Base-by-base conservation (phyloP, 2,888 invertebrate genomes). In the Acleris emargana region DNA sequence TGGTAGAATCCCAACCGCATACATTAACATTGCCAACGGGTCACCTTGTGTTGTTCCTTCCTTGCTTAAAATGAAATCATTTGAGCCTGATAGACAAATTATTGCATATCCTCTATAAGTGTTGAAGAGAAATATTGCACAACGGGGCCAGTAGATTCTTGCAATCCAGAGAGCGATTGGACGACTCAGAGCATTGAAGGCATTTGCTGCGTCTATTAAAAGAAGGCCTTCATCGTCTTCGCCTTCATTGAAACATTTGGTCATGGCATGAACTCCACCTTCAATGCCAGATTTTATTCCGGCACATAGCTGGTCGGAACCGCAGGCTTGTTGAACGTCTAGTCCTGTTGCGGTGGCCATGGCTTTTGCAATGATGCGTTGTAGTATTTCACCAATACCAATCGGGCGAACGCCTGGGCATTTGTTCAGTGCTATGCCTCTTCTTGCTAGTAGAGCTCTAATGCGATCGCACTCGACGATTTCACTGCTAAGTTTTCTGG, bases 311-410 rank as follows among this genome's bases (percentile, higher is more conserved):
- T 42, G 42, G 42, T 42, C 42, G 11, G 13, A 9, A 13, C 42
- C 42, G 42, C 42, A 42, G 2, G 42, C 42, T 42, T 42, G 42
- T 42, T 42, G 42, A 13, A 42, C 42, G 42, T 42, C 42, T 42
- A 9, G 3, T 7, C 58, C 47, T 20, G 49, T 58, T 32, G 18
- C 49, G 1, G 32, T 58, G 13, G 49, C 58, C 57, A 58, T 32
- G 1, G 49, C 49, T 58, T 49, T 58, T 16, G 49, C 49, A 6
- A 49, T 49, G 7, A 58, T 58, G 18, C 58, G 58, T 57, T 57
- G 22, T 32, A 58, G 9, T 49, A 58, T 49, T 32, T 58, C 49
- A 6, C 58, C 58, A 2, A 58, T 49, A 4, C 58, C 58, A 18
- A 58, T 58, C 28, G 28, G 58, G 13, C 47, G 47, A 28, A 55